Base-by-base conservation (phyloP, 2,888 invertebrate genomes). In the Alloplasta piceator region DNA sequence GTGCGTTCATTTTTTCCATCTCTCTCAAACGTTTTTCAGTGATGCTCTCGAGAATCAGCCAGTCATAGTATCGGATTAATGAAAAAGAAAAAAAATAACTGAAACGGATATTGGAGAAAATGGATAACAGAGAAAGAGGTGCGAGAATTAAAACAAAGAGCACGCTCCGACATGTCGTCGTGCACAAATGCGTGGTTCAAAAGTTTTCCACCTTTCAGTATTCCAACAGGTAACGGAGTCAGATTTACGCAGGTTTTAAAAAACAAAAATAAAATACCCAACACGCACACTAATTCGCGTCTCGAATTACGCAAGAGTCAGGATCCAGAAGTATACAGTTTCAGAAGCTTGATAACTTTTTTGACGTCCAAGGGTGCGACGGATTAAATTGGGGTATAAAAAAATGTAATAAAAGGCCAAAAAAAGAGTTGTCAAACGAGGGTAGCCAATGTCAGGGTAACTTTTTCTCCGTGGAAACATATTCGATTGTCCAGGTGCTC, bases 311-410 rank as follows among this genome's bases (percentile, higher is more conserved):
- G 26, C 26, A 60, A 67, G 67, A 74, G 39, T 9, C 36, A 1
- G 66, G n/a, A 38, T 58, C 41, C 41, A 60, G 41, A 12, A 52
- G 75, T 60, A 48, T 75, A 60, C 58, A 75, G 67, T 75, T 75
- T 75, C 75, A 56, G 38, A 46, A 48, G 3, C 7, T 10, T 56
- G 14, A n/a, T 9, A 43, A 63, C 43, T 73, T 26, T 26, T 73
- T 46, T 63, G 6, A 5, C 9, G 16, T 5, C 9, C 9, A 26
- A 26, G 1, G 26, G 26, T 3, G 3, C 26, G 26, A 3, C 26
- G 26, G 26, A 26, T 26, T 2, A 26, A 26, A 26, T 26, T 26
- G 26, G 12, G 26, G 16, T 43, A 26, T 36, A 7, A 14, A 6
- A 36, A 10, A 38, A 26, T 12, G 6, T 52, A 36, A 5, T 10